Conservation (phyloP, 1,140 invertebrate genomes). For the Bombus pascuorum region DNA sequence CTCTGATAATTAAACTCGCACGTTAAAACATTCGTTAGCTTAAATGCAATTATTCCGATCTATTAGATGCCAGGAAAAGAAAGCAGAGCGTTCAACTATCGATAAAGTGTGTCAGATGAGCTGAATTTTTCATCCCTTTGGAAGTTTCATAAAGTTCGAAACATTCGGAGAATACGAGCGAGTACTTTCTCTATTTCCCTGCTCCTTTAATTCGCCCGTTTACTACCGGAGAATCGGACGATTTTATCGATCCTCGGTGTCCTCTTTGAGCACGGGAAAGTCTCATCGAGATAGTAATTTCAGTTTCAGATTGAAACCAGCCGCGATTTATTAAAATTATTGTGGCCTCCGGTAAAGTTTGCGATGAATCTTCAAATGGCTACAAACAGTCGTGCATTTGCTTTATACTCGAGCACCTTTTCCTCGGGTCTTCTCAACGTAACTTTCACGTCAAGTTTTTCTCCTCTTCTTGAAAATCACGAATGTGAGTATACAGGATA, state of each 20-base stretch:
- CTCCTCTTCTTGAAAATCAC: too few relatives aligned
- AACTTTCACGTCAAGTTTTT: not conserved
- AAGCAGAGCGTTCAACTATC: not conserved
- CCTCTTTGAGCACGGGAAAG: not conserved
- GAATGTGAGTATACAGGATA: not conserved
- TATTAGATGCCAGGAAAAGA: too few relatives aligned
- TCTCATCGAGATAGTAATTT: not conserved
- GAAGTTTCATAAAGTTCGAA: not conserved
- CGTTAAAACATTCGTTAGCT: not conserved
- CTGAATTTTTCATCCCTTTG: not conserved
- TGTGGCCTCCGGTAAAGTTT: not conserved
- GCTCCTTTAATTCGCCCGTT: not conserved
- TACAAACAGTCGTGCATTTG: not conserved
- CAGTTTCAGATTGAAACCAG: not conserved
- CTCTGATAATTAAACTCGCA: not conserved
- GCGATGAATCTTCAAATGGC: not conserved
- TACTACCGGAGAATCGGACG: not conserved
- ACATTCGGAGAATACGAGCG: too few relatives aligned
- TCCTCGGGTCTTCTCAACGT: not conserved
- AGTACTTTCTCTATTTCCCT: not conserved
- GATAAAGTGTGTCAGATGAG: not conserved
- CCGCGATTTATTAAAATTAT: constrained; percentile 17
- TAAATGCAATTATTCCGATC: not conserved
- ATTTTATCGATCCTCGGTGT: not conserved
- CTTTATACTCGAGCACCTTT: not conserved